These are phyloP conservation scores for Sus cebifrons DNA, from an alignment of 2,797 vertebrate species.

Conservation along the genomic window DNA sequence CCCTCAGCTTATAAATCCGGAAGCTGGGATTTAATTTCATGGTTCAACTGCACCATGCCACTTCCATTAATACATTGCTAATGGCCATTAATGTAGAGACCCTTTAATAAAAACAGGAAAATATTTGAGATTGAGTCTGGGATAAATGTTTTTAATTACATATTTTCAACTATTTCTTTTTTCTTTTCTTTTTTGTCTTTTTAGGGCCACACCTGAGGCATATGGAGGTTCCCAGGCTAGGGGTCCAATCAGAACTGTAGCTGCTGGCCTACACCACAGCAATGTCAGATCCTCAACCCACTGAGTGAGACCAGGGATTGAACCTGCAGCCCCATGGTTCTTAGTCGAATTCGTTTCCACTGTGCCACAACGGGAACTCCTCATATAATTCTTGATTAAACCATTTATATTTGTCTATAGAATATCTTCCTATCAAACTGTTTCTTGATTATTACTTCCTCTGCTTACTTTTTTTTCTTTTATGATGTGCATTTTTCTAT, in stretches of 20 bases:
- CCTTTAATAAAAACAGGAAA: neutral
- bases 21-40: neutral
- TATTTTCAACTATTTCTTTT: neutral
- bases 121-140: neutral
- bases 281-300: too few species aligned
- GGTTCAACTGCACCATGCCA: neutral
- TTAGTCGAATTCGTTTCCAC: too few species aligned
- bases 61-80: neutral
- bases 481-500: neutral
- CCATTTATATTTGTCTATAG: neutral
- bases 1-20: neutral
- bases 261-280: too few species aligned
- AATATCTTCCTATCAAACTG: neutral
- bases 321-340: too few species aligned
- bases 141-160: neutral
- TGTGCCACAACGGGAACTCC: too few species aligned
- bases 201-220: too few species aligned
- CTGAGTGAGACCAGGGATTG: too few species aligned
- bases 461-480: constrained; percentile 26
- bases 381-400: neutral
- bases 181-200: too few species aligned
- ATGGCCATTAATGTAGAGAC: neutral
- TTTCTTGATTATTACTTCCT: neutral
- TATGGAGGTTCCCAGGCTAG: too few species aligned
- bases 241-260: too few species aligned